These are phyloP conservation scores for Pagrus major DNA, from an alignment of 2,113 vertebrate species.

Conservation along the genomic window DNA sequence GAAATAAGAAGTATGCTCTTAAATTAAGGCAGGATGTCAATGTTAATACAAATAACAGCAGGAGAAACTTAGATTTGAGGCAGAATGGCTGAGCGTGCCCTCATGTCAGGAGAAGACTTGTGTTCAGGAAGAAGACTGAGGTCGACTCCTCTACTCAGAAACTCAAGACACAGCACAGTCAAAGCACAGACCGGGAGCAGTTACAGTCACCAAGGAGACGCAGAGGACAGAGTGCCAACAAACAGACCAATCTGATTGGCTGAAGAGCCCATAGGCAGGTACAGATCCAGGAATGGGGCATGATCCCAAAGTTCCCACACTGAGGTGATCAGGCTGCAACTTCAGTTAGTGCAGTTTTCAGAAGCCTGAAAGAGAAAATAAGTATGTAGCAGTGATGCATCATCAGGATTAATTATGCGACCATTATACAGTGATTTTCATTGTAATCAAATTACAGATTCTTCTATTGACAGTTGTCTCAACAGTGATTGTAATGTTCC, in stretches of 20 bases:
- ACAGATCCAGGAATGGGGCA: constrained; percentile 12
- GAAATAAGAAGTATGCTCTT: not conserved
- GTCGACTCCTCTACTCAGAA: not conserved
- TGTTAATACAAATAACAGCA: not conserved
- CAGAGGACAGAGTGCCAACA: constrained; percentile 19
- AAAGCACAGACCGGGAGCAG: constrained; percentile 11
- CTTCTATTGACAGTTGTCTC: not conserved
- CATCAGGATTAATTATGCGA: not conserved
- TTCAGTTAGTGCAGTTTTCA: constrained; percentile 83
- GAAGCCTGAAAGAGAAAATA: constrained; percentile 77
- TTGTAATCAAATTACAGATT: not conserved
- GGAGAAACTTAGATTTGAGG: constrained; percentile 7
- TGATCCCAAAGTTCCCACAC: constrained; percentile 8
- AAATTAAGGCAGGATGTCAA: constrained; percentile 26
- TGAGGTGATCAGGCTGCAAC: constrained; percentile 6
- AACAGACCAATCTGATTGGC: constrained; percentile 13
- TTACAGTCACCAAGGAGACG: constrained; percentile 6
- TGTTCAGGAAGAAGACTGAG: not conserved
- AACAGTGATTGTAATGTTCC: not conserved
- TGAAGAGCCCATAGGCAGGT: constrained; percentile 1
- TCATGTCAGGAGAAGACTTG: not conserved
- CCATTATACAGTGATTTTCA: not conserved
- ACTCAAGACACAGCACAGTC: constrained; percentile 9
- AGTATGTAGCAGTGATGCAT: not conserved
- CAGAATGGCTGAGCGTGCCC: not conserved